Conservation (phyloP, 2,888 invertebrate genomes). For the Oligia latruncula region DNA sequence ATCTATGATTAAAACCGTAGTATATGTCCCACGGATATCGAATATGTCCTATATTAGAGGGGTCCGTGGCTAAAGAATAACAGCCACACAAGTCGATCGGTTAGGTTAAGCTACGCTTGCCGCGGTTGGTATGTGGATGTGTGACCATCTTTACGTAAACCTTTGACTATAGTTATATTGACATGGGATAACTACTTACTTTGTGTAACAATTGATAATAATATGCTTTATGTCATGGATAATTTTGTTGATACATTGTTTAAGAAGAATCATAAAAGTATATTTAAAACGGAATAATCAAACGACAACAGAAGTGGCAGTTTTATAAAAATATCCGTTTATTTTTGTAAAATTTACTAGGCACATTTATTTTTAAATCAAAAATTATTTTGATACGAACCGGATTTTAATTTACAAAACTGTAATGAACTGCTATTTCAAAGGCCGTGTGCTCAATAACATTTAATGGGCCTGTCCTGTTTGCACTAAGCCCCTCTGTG, state of each 20-base stretch:
- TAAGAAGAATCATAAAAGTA: not conserved
- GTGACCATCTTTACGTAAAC: not conserved
- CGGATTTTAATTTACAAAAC: not conserved
- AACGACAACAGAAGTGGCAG: not conserved
- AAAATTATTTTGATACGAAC: not conserved
- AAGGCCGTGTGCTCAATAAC: constrained; percentile 1
- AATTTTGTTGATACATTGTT: not conserved
- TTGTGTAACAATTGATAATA: too few relatives aligned
- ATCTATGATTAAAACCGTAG: not conserved
- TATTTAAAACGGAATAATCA: not conserved
- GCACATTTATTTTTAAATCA: too few relatives aligned
- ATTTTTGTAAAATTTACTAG: not conserved
- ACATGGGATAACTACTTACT: not conserved
- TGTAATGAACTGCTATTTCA: not conserved
- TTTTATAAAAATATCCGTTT: not conserved
- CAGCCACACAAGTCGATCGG: not conserved
- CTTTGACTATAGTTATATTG: not conserved
- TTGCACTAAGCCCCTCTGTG: not conserved
- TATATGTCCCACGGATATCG: too few relatives aligned
- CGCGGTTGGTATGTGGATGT: not conserved
- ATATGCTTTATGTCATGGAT: too few relatives aligned
- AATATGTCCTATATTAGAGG: too few relatives aligned
- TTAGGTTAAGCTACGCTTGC: not conserved
- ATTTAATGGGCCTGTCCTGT: constrained; percentile 9
- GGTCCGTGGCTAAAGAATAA: not conserved